Base-by-base conservation (phyloP, 2,113 vertebrate genomes). In the Rafetus swinhoei region DNA sequence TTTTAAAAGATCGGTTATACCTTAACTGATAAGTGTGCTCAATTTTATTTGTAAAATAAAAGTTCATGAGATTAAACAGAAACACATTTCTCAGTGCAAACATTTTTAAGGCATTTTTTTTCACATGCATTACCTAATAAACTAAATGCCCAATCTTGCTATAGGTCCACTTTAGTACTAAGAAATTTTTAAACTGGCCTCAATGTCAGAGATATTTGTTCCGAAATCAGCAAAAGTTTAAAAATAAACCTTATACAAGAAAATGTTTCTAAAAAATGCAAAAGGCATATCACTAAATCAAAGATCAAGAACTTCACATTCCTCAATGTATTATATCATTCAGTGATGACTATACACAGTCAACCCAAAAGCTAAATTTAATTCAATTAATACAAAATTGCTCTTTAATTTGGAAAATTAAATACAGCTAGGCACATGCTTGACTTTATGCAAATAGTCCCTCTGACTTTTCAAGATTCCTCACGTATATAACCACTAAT, bases 351-450 rank as follows among this genome's bases (percentile, higher is more conserved):
- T 89, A 94, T 25, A 82, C 95, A 94, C 52, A 3, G 79, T 62
- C 56, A 95, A 94, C 57, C 87, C 81, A 95, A 88, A 59, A 96
- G 93, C 52, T 89, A 86, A 57, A 90, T 59, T 89, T 60, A 59
- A 89, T 91, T 5, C 6, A 35, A 76, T 76, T 60, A 89, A 90
- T 52, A 95, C n/a, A 93, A 88, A 94, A 88, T 55, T 18, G 0
- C 72, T 62, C 15, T 90, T 95, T 9, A 77, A 55, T 82, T 6
- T 87, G 24, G 45, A 2, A 91, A 87, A 55, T 45, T 6, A 45
- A 87, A 85, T 94, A 84, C 52, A 79, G 88, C 83, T 18, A 89
- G 25, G 52, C 72, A 22, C n/a, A 74, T 69, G 54, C 16, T 62
- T 74, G 95, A 86, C 89, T 88, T 91, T 27, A 83, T 52, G 24